Base-by-base conservation (phyloP, 2,888 invertebrate genomes). In the Villa cingulata region DNA sequence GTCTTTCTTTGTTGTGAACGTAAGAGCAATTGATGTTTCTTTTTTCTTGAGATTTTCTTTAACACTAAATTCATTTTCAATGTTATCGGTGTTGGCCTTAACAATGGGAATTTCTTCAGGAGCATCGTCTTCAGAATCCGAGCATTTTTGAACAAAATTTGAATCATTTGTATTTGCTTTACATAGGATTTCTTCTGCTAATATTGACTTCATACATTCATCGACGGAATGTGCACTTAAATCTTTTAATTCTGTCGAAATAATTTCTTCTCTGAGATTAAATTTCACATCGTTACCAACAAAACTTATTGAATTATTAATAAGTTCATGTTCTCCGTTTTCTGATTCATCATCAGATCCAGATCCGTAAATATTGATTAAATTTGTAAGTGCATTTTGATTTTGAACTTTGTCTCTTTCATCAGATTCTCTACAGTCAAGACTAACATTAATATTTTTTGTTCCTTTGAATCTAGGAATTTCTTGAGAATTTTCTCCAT, bases 91-190 rank as follows among this genome's bases (percentile, higher is more conserved):
- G n/a, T 29, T 40, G 18, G 34, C 19, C 16, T 18, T 46, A 14
- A 37, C n/a, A 12, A 42, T 41, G 23, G 42, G 10, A 32, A 43
- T 56, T 68, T 76, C 76, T 54, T 71, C 71, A 51, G 76, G 76
- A 14, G 70, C 69, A 62, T 72, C 73, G 40, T 72, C 71, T 60
- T 72, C 68, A 27, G 27, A 36, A 12, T 27, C 41, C 27, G 12
- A 12, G 3, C 3, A 12, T 23, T 23, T 23, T 4, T 6, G 4
- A 6, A 6, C 23, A 4, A 6, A 4, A 23, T 7, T 23, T 23
- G 23, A 7, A 23, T 6, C 23, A 23, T 23, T 7, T 23, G 7
- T 6, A 23, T 23, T 23, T 23, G 23, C 7, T 23, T 23, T 23
- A n/a, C n/a, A n/a, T n/a, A n/a, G n/a, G n/a, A n/a, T n/a, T 6